A percentile compares a stretch with the other conserved stretches of the same genome.
phyloP scores from a whole-genome alignment of 2,113 vertebrate species.

The Thamnaconus septentrionalis region DNA sequence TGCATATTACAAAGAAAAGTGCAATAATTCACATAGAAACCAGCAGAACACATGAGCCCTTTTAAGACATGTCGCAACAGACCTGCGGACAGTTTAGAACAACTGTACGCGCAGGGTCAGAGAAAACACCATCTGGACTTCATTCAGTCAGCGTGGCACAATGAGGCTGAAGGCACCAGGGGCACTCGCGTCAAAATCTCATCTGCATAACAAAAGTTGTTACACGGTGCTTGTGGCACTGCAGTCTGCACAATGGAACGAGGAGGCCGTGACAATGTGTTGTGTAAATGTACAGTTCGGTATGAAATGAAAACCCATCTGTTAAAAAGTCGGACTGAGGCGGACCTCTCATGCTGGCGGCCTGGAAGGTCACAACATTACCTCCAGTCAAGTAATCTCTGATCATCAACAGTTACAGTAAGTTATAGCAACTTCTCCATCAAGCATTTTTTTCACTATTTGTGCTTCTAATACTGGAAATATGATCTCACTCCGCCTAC shows the following conservation, averaged over 20 bases:
- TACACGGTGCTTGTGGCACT: constrained; percentile 2
- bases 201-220: constrained; percentile 5
- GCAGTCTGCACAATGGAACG: not conserved
- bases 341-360: no score
- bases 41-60: not conserved
- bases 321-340: no score
- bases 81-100: not conserved
- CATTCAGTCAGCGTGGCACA: constrained; percentile 8
- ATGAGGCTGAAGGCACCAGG: not conserved
- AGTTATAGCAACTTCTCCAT: no score
- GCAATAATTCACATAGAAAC: constrained; percentile 43
- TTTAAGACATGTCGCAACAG: not conserved
- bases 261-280: not conserved
- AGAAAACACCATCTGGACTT: not conserved
- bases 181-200: not conserved
- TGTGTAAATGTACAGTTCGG: not conserved
- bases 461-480: no score
- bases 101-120: not conserved
- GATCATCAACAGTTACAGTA: no score
- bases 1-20: constrained; percentile 52
- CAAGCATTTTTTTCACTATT: no score
- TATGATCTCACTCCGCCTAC: no score
- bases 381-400: no score
- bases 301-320: no score
- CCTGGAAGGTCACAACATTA: no score